These are phyloP conservation scores for Danaus melanippus DNA, from an alignment of 1,140 invertebrate species.

Conservation along the genomic window DNA sequence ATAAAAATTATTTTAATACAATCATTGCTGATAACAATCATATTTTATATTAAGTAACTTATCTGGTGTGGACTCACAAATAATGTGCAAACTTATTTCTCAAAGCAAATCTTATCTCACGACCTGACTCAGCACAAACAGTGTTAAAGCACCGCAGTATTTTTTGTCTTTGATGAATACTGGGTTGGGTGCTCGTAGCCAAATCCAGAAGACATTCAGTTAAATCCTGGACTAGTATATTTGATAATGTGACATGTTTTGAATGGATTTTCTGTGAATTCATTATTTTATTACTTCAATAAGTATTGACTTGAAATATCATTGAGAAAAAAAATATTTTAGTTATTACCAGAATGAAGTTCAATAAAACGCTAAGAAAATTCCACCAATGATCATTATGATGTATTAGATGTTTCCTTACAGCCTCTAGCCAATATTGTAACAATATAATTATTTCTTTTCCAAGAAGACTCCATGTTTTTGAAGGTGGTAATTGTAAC, in stretches of 20 bases:
- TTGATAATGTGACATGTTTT: conserved; percentile 33
- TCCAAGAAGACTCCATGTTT: conserved; percentile 44
- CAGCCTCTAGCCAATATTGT: conserved; percentile 46
- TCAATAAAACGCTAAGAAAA: conserved; percentile 36
- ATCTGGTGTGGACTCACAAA: conserved; percentile 37
- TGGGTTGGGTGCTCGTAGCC: conserved; percentile 25
- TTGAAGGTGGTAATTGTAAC: conserved; percentile 36
- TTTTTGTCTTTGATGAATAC: conserved; percentile 30
- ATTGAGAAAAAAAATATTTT: neutral
- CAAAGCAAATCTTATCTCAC: conserved; percentile 35
- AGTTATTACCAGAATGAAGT: conserved; percentile 39
- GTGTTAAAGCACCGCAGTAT: conserved; percentile 41
- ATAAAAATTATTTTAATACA: neutral
- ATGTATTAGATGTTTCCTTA: conserved; percentile 38
- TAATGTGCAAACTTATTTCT: conserved; percentile 32
- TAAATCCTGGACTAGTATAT: conserved; percentile 34
- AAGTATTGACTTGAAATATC: too few relatives aligned
- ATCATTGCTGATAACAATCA: neutral
- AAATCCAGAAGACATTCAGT: conserved; percentile 40
- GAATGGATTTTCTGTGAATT: conserved; percentile 31
- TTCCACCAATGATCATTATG: conserved; percentile 43
- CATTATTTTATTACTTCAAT: too few relatives aligned
- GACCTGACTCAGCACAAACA: conserved; percentile 32
- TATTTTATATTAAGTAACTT: conserved; percentile 2
- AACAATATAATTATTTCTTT: conserved; percentile 36